A percentile compares a stretch with the other conserved stretches of the same genome.
phyloP scores from a whole-genome alignment of 2,888 invertebrate genomes.

The Calephelis perditalis region DNA sequence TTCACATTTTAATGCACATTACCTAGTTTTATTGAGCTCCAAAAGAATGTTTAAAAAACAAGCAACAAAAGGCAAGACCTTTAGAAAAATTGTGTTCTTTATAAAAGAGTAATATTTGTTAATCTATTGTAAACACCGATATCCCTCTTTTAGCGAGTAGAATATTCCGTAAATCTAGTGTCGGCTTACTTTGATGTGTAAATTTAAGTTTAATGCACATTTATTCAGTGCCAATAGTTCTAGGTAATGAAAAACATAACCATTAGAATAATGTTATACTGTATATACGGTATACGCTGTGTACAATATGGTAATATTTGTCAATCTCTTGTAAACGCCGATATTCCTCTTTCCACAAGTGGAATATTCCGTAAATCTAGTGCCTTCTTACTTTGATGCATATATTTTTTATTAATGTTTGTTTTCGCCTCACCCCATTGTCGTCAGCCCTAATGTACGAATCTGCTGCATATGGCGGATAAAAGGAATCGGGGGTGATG shows the following conservation, averaged over 20 bases:
- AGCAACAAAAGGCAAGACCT: too few relatives aligned
- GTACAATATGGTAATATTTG: constrained; percentile 4
- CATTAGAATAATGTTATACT: too few relatives aligned
- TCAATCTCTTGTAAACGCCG: constrained; percentile 7
- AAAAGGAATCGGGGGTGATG: constrained; percentile 68
- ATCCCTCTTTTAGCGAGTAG: too few relatives aligned
- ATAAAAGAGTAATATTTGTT: neutral
- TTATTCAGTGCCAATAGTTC: too few relatives aligned
- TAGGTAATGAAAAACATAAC: too few relatives aligned
- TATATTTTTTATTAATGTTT: constrained; percentile 72
- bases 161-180: too few relatives aligned
- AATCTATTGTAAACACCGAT: neutral
- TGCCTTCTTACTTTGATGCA: constrained; percentile 51
- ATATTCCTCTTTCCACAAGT: constrained; percentile 2
- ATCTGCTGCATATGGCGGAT: constrained; percentile 66
- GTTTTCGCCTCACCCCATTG: constrained; percentile 71
- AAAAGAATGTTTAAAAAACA: too few relatives aligned
- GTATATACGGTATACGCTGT: neutral
- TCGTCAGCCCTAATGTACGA: constrained; percentile 62
- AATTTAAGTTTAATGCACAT: too few relatives aligned
- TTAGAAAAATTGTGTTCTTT: too few relatives aligned
- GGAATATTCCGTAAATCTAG: constrained; percentile 13
- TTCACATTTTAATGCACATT: too few relatives aligned
- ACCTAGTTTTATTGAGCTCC: too few relatives aligned
- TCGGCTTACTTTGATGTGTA: constrained; percentile 29